Evolutionary conservation across 2,888 invertebrate species (phyloP).

Genomic region (Hedya salicella): DNA sequence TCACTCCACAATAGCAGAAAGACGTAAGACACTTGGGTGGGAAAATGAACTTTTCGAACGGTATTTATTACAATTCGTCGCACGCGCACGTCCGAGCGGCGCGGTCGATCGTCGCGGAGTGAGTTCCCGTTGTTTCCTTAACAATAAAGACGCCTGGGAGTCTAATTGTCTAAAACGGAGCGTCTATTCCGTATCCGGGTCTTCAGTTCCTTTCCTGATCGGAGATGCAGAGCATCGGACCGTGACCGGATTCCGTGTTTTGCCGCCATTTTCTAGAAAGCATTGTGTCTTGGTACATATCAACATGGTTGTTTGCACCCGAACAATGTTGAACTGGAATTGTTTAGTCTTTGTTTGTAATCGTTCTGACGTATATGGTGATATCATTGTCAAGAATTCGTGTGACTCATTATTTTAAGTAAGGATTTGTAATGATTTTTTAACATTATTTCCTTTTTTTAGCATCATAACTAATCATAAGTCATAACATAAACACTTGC

Average conservation of each 20-base stretch:
- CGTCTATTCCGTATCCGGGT: constrained; percentile 45
- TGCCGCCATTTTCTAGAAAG: constrained; percentile 30
- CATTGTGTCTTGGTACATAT: constrained; percentile 1
- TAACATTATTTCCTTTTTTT: no score
- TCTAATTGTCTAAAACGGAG: constrained; percentile 41
- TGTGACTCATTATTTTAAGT: constrained; percentile 10
- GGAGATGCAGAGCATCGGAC: constrained; percentile 40
- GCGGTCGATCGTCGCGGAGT: constrained; percentile 51
- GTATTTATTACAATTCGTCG: constrained; percentile 40
- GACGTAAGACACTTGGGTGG: not conserved
- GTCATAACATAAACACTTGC: no score
- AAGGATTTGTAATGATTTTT: not conserved
- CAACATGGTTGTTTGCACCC: not conserved
- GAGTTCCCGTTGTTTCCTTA: constrained; percentile 51
- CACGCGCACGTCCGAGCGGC: constrained; percentile 56
- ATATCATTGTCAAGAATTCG: constrained; percentile 15
- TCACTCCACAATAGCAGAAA: not conserved
- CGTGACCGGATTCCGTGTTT: constrained; percentile 41
- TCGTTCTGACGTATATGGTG: constrained; percentile 18
- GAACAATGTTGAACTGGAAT: not conserved
- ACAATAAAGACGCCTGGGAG: constrained; percentile 40
- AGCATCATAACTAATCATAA: not conserved
- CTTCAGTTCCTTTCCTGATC: constrained; percentile 46
- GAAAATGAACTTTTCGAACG: constrained; percentile 10
- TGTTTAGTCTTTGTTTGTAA: constrained; percentile 1